phyloP scores from a whole-genome alignment of 2,797 vertebrate species.

The Arnoldichthys spilopterus region DNA sequence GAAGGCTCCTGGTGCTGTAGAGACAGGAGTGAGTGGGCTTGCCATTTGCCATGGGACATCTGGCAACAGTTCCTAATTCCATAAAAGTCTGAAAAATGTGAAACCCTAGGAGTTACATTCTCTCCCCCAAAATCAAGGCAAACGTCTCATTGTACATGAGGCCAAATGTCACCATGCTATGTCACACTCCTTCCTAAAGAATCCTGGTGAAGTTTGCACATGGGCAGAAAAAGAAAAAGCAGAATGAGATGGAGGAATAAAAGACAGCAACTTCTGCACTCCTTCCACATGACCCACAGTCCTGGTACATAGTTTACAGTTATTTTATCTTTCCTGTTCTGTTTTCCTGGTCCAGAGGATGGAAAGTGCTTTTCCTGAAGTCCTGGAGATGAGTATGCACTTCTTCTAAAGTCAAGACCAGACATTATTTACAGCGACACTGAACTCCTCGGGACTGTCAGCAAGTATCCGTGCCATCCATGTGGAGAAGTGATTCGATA shows the following conservation, averaged over 20 bases:
- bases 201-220: slow-evolving; percentile 12
- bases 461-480: slow-evolving; percentile 7
- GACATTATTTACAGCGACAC: slow-evolving; percentile 41
- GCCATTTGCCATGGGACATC: slow-evolving; percentile 8
- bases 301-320: background rate
- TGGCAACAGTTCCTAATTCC: background rate
- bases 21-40: slow-evolving; percentile 6
- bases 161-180: slow-evolving; percentile 24
- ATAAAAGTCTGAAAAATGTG: slow-evolving; percentile 2
- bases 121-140: background rate
- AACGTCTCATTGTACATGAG: background rate
- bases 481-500: background rate
- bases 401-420: slow-evolving; percentile 8
- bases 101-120: background rate
- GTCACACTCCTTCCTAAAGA: slow-evolving; percentile 1
- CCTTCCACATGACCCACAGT: background rate
- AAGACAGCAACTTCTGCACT: background rate
- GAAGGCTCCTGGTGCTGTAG: slow-evolving; percentile 6
- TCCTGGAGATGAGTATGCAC: slow-evolving; percentile 21
- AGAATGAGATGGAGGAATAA: background rate
- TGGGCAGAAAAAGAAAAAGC: background rate
- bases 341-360: background rate
- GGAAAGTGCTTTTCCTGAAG: slow-evolving; percentile 15
- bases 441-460: slow-evolving; percentile 10
- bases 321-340: background rate